Conservation (phyloP, 1,140 invertebrate species). For the Physella acuta region DNA sequence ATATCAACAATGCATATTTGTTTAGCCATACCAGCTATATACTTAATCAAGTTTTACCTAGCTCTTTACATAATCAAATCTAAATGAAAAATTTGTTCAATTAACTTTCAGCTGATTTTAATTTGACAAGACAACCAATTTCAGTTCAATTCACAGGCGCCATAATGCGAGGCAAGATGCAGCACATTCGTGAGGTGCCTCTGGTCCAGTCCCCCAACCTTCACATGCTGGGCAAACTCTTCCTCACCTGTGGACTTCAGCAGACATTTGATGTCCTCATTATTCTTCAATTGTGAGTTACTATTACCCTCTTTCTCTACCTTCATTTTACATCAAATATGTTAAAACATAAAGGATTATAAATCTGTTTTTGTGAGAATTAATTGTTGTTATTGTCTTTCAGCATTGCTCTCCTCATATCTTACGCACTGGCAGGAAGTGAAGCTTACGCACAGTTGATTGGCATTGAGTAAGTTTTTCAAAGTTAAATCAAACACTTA, state of each 20-base stretch:
- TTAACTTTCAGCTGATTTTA: not conserved
- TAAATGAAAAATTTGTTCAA: no score
- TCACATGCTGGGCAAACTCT: conserved; percentile 51
- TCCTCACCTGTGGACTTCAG: conserved; percentile 44
- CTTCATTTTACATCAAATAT: not conserved
- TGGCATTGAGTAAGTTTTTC: conserved; percentile 46
- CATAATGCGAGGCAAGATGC: conserved; percentile 23
- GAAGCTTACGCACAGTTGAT: conserved; percentile 52
- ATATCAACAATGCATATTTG: not conserved
- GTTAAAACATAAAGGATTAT: no score
- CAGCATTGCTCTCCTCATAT: conserved; percentile 53
- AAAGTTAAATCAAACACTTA: no score
- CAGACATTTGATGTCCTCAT: conserved; percentile 52
- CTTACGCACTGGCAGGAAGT: conserved; percentile 55
- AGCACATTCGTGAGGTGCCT: conserved; percentile 21
- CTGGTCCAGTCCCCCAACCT: conserved; percentile 46
- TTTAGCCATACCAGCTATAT: not conserved
- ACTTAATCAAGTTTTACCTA: not conserved
- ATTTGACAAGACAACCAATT: not conserved
- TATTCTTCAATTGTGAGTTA: conserved; percentile 53
- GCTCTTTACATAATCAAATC: not conserved
- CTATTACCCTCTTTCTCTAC: not conserved
- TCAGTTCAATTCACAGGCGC: conserved; percentile 26
- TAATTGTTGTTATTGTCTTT: conserved; percentile 29
- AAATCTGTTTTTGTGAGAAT: no score